Evolutionary conservation across 2,797 vertebrate genomes (phyloP), one percentile per base, ranked within the genome.

Genomic region (Momotus momota): DNA sequence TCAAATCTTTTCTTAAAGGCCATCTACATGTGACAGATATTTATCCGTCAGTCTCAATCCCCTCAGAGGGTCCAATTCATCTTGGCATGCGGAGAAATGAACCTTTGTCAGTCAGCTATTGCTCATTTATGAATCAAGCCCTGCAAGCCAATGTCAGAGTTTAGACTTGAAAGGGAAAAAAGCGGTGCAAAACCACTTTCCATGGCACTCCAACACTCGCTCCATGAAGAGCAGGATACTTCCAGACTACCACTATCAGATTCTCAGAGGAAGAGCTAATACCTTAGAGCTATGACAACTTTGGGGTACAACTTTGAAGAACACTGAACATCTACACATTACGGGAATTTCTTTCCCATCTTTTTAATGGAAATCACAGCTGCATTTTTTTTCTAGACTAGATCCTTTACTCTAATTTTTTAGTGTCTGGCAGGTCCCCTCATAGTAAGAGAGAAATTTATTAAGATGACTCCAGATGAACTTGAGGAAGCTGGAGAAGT

Each of bases 1-100:
- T 97, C 82, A 89, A 81, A 96, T 97, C 96, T 98, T 97, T 97
- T 97, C 96, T 97, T 97, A 92, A 25, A 97, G 96, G 94, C 97
- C 97, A 97, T 95, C 97, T 97, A 98, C 97, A 97, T 1, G 46
- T 97, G 96, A 91, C 91, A 97, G 96, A 96, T 97, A 98, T 79
- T 95, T 96, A 97, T 94, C 95, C 77, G 25, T 96, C 94, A 98
- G 96, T 95, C 96, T 97, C 97, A 97, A 94, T 95, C 94, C 96
- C 95, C 95, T 97, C 83, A 96, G 92, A 96, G 93, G 81, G 94
- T 95, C 92, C 91, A 88, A 74, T n/a, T 25, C 72, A 88, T 92
- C 79, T 82, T 45, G 78, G 92, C 74, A 96, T 81, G 80, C 86
- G 82, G 64, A 96, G 84, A 89, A 97, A 92, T 14, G 79, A 94